A percentile compares a stretch with the other conserved stretches of the same genome.
Conservation (phyloP, 2,797 vertebrate genomes). For the Cossypha dichroa region DNA sequence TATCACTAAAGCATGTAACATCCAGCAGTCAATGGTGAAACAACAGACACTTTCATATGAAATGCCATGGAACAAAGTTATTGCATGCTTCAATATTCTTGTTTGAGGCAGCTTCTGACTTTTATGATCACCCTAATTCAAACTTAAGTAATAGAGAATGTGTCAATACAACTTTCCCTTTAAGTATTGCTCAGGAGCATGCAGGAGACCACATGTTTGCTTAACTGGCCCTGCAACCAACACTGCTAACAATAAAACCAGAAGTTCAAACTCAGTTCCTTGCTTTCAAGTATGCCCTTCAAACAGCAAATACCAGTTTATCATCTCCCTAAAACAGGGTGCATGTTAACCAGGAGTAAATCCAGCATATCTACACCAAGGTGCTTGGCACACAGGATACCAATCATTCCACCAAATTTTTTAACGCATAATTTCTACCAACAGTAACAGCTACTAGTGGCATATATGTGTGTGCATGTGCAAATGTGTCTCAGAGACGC, state of each 20-base stretch:
- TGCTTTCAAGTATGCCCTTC: slow-evolving; percentile 63
- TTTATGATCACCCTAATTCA: slow-evolving; percentile 46
- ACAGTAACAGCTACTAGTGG: background rate
- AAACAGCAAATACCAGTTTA: slow-evolving; percentile 64
- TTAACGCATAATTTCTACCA: background rate
- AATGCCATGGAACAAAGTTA: background rate
- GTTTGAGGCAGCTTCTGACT: slow-evolving; percentile 25
- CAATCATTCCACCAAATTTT: background rate
- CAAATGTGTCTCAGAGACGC: background rate
- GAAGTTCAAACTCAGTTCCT: slow-evolving; percentile 69
- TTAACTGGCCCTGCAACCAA: slow-evolving; percentile 61
- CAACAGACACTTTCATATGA: background rate
- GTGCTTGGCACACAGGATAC: background rate
- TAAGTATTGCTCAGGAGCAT: slow-evolving; percentile 50
- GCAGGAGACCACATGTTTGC: slow-evolving; percentile 61
- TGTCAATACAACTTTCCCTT: slow-evolving; percentile 63
- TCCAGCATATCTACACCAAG: background rate
- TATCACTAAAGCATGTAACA: background rate
- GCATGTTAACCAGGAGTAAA: slow-evolving; percentile 33
- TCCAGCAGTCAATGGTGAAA: background rate
- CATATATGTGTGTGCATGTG: background rate
- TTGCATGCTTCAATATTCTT: slow-evolving; percentile 16
- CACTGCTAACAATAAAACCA: slow-evolving; percentile 63
- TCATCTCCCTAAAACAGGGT: background rate
- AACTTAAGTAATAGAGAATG: slow-evolving; percentile 29